Evolutionary conservation across 2,797 vertebrate genomes (phyloP).

Genomic region (Threskiornis aethiopicus): DNA sequence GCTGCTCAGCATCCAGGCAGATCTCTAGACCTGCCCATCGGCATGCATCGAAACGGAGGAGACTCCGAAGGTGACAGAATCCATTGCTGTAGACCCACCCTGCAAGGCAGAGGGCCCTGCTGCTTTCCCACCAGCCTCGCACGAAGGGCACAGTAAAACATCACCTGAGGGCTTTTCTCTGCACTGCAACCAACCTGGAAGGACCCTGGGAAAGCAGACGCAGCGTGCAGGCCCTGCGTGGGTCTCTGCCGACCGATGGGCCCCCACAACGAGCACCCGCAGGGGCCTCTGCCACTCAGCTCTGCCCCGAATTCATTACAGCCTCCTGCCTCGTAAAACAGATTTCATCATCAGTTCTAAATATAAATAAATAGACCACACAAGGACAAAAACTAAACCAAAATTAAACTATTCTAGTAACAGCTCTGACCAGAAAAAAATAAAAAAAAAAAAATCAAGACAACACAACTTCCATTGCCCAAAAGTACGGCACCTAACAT

Average conservation of each 20-base stretch:
- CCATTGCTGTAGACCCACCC: not conserved
- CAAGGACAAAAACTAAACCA: not conserved
- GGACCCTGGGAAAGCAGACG: not conserved
- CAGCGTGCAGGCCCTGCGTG: no score
- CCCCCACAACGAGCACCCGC: not conserved
- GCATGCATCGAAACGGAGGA: accelerated
- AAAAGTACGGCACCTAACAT: not conserved
- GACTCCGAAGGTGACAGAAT: accelerated
- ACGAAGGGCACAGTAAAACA: not conserved
- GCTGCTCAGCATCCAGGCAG: accelerated
- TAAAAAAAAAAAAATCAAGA: not conserved
- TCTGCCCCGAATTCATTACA: not conserved
- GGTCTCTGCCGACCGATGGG: not conserved
- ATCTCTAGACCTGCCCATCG: no score
- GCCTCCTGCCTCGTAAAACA: not conserved
- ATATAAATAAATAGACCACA: not conserved
- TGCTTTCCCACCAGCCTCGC: not conserved
- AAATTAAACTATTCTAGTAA: not conserved
- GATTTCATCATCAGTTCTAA: not conserved
- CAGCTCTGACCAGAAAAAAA: not conserved
- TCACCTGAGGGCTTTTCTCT: not conserved
- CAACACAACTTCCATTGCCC: not conserved
- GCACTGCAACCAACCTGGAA: not conserved
- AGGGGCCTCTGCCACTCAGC: not conserved
- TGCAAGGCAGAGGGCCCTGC: not conserved